These are phyloP conservation scores for Melanotaenia boesemani DNA, from an alignment of 2,797 vertebrate genomes.

Conservation along the genomic window DNA sequence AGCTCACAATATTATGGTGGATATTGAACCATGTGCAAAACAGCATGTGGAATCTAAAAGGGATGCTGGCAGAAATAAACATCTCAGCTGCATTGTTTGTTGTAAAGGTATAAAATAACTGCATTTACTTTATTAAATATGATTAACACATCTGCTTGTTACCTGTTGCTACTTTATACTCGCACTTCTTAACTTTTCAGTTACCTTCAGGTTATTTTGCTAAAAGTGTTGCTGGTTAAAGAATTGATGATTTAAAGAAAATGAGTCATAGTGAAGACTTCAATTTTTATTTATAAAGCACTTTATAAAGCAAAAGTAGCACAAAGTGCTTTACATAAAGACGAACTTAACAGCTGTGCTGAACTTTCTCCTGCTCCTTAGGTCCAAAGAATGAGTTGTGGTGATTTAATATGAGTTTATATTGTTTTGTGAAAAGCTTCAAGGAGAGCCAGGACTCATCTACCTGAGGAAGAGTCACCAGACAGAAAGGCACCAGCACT, in stretches of 20 bases:
- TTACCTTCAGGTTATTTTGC: too few relatives aligned
- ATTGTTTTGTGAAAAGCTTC: slow-evolving; percentile 38
- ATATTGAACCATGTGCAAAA: background rate
- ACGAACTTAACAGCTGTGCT: too few relatives aligned
- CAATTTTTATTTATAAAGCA: too few relatives aligned
- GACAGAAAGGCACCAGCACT: slow-evolving; percentile 48
- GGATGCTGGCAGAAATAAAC: background rate
- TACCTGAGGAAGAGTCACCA: slow-evolving; percentile 41
- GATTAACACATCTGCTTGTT: too few relatives aligned
- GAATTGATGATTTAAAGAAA: too few relatives aligned
- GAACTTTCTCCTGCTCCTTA: background rate
- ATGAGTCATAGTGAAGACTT: too few relatives aligned
- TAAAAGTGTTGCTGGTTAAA: too few relatives aligned
- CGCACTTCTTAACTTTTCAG: too few relatives aligned
- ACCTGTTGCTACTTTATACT: too few relatives aligned
- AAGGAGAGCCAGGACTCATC: slow-evolving; percentile 28
- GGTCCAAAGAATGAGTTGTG: slow-evolving; percentile 7
- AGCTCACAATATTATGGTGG: background rate
- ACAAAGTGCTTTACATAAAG: too few relatives aligned
- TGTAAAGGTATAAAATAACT: background rate
- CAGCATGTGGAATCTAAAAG: background rate
- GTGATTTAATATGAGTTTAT: background rate
- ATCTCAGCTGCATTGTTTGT: background rate
- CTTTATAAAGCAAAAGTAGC: too few relatives aligned
- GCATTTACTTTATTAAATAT: too few relatives aligned